Conservation (phyloP, 2,113 vertebrate genomes). For the Eurystomus gularis region DNA sequence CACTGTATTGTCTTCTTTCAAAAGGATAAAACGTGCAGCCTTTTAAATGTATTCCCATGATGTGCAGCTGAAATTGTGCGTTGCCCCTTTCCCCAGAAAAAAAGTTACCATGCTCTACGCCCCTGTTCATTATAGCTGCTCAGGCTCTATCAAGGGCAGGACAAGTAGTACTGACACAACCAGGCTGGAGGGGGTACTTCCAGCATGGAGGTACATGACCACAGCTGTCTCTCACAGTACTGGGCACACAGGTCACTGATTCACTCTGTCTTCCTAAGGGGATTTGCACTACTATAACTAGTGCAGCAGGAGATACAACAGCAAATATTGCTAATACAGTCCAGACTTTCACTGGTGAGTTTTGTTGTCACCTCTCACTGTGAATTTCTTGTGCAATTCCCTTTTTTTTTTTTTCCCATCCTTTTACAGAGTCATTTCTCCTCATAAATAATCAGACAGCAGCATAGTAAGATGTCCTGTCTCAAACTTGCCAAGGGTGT, state of each 20-base stretch:
- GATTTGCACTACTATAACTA: not conserved
- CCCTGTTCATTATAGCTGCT: not conserved
- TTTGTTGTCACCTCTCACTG: not conserved
- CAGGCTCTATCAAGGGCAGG: rapidly evolving
- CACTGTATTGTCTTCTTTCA: not conserved
- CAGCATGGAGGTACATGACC: not conserved
- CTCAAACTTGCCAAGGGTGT: not conserved
- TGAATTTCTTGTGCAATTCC: not conserved
- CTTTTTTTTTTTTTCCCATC: not conserved
- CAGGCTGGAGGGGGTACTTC: not conserved
- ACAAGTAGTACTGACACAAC: not conserved
- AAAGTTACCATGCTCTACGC: not conserved
- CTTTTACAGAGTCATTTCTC: not conserved
- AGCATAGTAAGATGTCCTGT: not conserved
- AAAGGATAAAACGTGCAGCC: not conserved
- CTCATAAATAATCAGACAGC: not conserved
- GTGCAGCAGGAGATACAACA: not conserved
- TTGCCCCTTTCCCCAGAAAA: not conserved
- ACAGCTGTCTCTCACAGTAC: not conserved
- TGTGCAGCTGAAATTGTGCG: not conserved
- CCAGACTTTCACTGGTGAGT: not conserved
- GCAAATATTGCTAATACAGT: not conserved
- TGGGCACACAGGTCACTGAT: not conserved
- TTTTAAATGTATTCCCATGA: not conserved
- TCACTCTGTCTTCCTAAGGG: not conserved